Conservation (phyloP, 1,140 invertebrate species). For the Lucilia sericata region DNA sequence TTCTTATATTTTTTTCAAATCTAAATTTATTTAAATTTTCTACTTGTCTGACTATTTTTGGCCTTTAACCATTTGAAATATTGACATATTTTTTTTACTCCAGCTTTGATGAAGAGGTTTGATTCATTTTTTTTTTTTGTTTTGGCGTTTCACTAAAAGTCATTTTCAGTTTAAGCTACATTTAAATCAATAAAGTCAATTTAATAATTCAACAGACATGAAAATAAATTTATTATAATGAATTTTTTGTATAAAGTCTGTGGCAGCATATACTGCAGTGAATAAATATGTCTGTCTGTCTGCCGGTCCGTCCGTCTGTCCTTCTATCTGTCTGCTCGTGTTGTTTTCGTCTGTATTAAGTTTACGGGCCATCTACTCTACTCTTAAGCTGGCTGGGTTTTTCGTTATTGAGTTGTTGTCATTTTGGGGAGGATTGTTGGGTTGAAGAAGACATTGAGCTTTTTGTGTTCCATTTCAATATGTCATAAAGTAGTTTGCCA, state of each 20-base stretch:
- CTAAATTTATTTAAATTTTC: neutral
- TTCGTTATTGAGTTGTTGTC: too few species aligned
- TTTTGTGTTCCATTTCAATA: constrained; percentile 7
- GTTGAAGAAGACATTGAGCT: neutral
- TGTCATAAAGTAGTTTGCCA: neutral
- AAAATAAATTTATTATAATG: constrained; percentile 27
- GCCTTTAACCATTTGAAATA: neutral
- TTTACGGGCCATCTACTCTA: neutral
- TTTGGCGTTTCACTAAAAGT: neutral
- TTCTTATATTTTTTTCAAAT: too few species aligned
- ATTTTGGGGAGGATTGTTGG: neutral
- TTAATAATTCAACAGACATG: constrained; percentile 23
- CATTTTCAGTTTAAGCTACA: constrained; percentile 18
- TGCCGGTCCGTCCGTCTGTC: neutral
- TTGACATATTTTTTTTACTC: neutral
- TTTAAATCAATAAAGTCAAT: constrained; percentile 29
- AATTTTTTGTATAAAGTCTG: too few species aligned
- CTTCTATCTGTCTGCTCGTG: neutral
- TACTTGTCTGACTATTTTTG: neutral
- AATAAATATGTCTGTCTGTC: too few species aligned
- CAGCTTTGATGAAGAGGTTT: too few species aligned
- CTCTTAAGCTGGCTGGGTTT: neutral
- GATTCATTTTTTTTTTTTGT: too few species aligned
- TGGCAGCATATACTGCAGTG: constrained; percentile 2
- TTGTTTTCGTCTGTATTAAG: neutral